Conservation (phyloP, 2,797 vertebrate species). For the Girardinus metallicus region DNA sequence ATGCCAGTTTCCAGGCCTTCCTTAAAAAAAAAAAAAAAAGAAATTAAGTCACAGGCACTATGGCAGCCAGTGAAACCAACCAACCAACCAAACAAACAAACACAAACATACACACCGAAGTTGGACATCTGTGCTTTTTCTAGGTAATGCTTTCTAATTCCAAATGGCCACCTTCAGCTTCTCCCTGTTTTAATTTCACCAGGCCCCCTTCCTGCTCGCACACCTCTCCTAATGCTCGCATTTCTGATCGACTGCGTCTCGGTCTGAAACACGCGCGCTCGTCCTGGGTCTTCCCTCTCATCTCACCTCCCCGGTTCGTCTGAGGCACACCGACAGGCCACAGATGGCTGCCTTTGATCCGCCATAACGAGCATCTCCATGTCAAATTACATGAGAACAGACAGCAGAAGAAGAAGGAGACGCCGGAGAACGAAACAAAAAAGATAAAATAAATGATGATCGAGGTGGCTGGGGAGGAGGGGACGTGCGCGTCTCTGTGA, state of each 20-base stretch:
- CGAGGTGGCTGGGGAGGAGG: conserved; percentile 23
- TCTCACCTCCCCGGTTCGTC: conserved; percentile 61
- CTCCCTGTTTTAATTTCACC: conserved; percentile 6
- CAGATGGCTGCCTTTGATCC: conserved; percentile 79
- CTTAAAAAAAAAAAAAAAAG: neutral
- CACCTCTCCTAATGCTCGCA: conserved; percentile 18
- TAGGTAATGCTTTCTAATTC: neutral
- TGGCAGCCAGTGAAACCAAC: neutral
- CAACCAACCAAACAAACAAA: neutral
- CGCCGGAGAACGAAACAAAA: conserved; percentile 41
- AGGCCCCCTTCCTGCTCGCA: conserved; percentile 41
- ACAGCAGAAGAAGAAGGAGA: conserved; percentile 56
- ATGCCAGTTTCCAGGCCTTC: neutral
- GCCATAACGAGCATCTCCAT: conserved; percentile 81
- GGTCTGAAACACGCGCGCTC: conserved; percentile 41
- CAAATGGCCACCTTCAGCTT: neutral
- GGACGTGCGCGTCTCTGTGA: conserved; percentile 60
- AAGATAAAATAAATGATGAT: conserved; percentile 59
- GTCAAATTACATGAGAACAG: conserved; percentile 79
- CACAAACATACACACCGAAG: neutral
- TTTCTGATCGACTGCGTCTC: conserved; percentile 38
- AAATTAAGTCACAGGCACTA: no score
- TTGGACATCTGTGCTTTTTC: neutral
- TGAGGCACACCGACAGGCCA: conserved; percentile 65
- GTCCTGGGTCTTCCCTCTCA: conserved; percentile 44